Conservation (phyloP, 2,113 vertebrate genomes). For the Zosterops hypoxanthus region DNA sequence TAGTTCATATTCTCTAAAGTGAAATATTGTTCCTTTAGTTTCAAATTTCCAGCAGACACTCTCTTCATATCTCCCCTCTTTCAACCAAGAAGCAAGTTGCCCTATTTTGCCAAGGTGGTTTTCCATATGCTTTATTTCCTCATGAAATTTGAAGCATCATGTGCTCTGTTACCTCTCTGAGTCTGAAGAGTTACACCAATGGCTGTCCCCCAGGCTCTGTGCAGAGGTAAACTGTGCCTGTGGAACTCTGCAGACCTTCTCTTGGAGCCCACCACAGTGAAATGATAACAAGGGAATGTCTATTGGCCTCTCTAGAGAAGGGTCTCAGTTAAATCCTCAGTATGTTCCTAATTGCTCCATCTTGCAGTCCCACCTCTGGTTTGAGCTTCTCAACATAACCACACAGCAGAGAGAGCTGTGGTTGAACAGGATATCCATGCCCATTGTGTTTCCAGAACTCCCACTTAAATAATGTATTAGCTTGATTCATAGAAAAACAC, state of each 20-base stretch:
- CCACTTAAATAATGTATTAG: background rate
- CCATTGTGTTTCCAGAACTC: background rate
- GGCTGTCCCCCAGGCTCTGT: background rate
- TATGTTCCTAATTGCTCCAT: background rate
- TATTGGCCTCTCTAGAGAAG: background rate
- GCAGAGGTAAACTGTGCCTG: background rate
- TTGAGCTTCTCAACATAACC: background rate
- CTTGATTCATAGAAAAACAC: conserved; percentile 23
- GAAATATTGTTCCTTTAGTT: background rate
- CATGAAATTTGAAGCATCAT: background rate
- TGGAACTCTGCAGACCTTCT: background rate
- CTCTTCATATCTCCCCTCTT: background rate
- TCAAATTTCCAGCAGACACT: background rate
- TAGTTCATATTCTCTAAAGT: background rate
- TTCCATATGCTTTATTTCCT: background rate
- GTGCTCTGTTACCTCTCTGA: background rate
- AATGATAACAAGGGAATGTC: background rate
- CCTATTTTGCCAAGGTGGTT: background rate
- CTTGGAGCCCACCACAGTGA: background rate
- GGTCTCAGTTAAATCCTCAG: background rate
- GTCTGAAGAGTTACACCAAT: background rate
- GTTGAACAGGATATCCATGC: background rate
- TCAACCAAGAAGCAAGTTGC: background rate
- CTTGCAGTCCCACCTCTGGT: background rate
- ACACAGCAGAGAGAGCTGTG: background rate